phyloP scores from a whole-genome alignment of 2,113 vertebrate genomes.

The Centrocercus urophasianus region DNA sequence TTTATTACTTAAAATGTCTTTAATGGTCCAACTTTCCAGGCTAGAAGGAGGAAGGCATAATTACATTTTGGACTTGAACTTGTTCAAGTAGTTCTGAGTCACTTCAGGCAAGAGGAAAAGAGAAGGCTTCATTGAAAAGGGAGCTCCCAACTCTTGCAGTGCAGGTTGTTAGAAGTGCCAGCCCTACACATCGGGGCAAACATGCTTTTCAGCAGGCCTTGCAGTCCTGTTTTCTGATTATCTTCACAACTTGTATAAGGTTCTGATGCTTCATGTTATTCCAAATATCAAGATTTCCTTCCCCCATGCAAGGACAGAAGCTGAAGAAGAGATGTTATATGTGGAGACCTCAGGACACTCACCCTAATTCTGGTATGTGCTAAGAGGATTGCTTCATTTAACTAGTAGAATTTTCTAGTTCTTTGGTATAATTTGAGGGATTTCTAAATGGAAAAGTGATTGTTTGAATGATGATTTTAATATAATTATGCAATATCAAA shows the following conservation, averaged over 20 bases:
- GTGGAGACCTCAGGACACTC: neutral
- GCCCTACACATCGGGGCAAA: accelerated
- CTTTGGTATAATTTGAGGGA: neutral
- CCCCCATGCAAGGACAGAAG: accelerated
- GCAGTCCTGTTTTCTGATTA: neutral
- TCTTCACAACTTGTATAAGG: neutral
- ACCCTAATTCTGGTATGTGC: neutral
- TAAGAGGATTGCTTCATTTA: neutral
- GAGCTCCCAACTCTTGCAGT: neutral
- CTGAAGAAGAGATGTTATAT: neutral
- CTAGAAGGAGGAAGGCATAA: neutral
- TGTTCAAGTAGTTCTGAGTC: neutral
- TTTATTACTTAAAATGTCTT: neutral
- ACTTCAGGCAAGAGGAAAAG: neutral
- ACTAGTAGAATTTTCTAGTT: neutral
- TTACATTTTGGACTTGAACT: neutral
- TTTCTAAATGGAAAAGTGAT: neutral
- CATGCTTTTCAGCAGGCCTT: neutral
- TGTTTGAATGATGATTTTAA: neutral
- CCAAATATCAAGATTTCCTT: neutral
- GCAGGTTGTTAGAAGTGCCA: accelerated
- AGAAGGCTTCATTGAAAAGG: neutral
- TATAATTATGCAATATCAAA: neutral
- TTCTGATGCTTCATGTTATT: neutral
- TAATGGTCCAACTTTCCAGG: neutral